Conservation (phyloP, 2,113 vertebrate genomes). For the Anolis carolinensis region DNA sequence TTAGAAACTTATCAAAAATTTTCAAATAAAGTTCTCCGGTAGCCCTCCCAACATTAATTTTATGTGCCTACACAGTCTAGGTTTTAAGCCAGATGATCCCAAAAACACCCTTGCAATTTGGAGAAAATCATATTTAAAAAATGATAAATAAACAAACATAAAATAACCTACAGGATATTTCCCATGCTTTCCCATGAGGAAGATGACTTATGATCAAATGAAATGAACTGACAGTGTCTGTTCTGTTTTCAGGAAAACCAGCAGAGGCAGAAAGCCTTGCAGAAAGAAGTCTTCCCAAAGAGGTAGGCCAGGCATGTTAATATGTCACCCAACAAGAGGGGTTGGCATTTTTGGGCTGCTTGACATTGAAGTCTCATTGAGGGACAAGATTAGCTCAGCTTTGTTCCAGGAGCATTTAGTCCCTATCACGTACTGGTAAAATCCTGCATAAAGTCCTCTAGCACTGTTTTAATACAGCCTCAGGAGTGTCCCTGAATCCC, state of each 20-base stretch:
- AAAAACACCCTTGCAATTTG: too few relatives aligned
- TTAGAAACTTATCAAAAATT: too few relatives aligned
- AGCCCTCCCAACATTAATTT: too few relatives aligned
- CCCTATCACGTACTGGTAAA: too few relatives aligned
- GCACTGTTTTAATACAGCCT: too few relatives aligned
- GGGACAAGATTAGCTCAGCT: background rate
- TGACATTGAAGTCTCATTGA: background rate
- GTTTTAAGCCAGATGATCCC: too few relatives aligned
- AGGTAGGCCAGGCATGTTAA: background rate
- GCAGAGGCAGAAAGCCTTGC: background rate
- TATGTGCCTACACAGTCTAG: too few relatives aligned
- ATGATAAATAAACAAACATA: background rate
- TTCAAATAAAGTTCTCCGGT: too few relatives aligned
- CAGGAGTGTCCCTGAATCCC: too few relatives aligned
- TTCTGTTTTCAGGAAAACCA: slow-evolving; percentile 21
- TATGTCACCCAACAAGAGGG: background rate
- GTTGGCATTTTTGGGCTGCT: background rate
- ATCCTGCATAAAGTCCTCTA: too few relatives aligned
- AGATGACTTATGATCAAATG: background rate
- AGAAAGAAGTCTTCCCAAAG: slow-evolving; percentile 12
- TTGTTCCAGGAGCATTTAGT: background rate
- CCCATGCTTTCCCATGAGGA: background rate
- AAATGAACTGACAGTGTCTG: background rate
- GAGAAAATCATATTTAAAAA: too few relatives aligned
- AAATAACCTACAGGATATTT: background rate